Percentiles rank a stretch among this genome's conserved stretches.
Conservation (phyloP, 2,797 vertebrate species). For the Falco berigora region DNA sequence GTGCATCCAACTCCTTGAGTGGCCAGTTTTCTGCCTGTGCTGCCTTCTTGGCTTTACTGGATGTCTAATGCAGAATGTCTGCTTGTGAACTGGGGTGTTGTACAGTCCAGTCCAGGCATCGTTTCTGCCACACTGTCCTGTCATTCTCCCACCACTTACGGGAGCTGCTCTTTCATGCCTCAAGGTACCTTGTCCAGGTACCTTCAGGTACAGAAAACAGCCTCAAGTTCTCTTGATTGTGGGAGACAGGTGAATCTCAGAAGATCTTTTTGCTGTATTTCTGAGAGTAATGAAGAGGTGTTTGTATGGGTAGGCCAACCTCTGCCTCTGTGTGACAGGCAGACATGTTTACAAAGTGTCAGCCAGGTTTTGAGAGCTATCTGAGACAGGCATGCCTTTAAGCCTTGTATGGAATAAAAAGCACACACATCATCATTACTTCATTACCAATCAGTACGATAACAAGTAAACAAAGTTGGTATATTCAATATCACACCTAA, state of each 20-base stretch:
- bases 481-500: neutral
- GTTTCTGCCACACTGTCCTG: neutral
- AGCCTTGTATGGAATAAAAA: neutral
- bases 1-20: neutral
- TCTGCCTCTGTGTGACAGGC: neutral
- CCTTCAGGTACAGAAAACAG: neutral
- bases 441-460: neutral
- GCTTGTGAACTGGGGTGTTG: rapidly evolving
- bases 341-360: neutral
- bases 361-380: neutral
- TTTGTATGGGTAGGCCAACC: neutral
- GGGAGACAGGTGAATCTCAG: neutral
- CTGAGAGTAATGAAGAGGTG: neutral
- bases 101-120: neutral
- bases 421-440: neutral
- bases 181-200: neutral
- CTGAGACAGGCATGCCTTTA: neutral
- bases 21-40: neutral
- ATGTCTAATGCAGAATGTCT: no score
- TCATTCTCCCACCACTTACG: neutral
- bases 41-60: neutral
- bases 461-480: neutral
- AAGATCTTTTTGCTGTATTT: neutral
- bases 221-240: neutral
- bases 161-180: neutral